Percentiles rank a stretch among this genome's conserved stretches.
phyloP scores from a whole-genome alignment of 2,888 invertebrate genomes.

The Nezara viridula region DNA sequence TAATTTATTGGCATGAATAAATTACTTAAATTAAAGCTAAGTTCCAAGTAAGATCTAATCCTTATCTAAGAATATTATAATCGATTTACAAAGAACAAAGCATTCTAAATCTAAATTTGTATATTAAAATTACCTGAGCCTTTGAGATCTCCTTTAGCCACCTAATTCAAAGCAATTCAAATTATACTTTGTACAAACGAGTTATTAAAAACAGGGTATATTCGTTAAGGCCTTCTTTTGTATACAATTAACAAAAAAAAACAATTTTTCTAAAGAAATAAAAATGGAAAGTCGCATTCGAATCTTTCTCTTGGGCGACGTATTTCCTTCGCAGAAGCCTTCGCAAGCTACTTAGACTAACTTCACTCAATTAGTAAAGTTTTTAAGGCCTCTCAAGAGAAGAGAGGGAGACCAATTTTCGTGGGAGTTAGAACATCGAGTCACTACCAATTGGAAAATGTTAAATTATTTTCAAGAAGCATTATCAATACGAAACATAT shows the following conservation, averaged over 20 bases:
- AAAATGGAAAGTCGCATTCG: background rate
- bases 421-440: background rate
- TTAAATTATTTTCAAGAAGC: background rate
- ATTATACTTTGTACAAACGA: background rate
- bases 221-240: background rate
- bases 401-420: background rate
- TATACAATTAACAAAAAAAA: background rate
- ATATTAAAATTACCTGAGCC: too few species aligned
- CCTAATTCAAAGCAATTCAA: too few species aligned
- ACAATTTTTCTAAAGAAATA: background rate
- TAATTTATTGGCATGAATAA: too few species aligned
- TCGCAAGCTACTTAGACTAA: background rate
- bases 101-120: too few species aligned
- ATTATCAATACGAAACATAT: background rate
- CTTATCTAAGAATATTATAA: too few species aligned
- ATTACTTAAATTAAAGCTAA: too few species aligned
- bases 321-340: background rate
- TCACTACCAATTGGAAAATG: background rate
- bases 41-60: too few species aligned
- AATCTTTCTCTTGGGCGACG: background rate
- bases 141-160: too few species aligned
- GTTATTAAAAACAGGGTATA: too few species aligned
- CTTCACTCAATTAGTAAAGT: constrained; percentile 16
- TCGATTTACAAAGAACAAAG: too few species aligned
- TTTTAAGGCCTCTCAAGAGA: background rate